Evolutionary conservation across 2,797 vertebrate genomes (phyloP), one percentile per base, ranked within the genome.

Genomic region (Salmo trutta): DNA sequence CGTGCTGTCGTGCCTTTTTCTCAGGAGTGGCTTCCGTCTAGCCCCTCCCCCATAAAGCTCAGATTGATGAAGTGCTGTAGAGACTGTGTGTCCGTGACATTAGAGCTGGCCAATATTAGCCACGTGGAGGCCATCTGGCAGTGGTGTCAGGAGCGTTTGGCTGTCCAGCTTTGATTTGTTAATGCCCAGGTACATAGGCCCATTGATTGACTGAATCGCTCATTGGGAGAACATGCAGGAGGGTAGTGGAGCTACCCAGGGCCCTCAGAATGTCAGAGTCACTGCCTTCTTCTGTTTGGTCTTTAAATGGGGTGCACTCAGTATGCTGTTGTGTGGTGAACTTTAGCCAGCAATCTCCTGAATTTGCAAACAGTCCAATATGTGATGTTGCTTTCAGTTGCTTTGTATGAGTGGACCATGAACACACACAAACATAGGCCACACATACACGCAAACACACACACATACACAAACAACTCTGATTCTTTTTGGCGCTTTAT

Each of bases 141-240:
- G 64, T 77, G 2, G 75, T 77, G 75, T 81, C 71, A 75, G 77
- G 54, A 31, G 52, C 79, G 81, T 66, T 7, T 70, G 67, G 82
- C 85, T 78, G 74, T 27, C 64, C 59, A 78, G 24, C 87, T 88
- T 85, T 89, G 82, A 89, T 89, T 80, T 82, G 85, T 86, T 90
- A 89, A 88, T 77, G 86, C 84, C 62, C 81, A 77, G 47, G 84
- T 86, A 87, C 80, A 85, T 85, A 86, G 83, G 81, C 83, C 83
- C 70, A 89, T 89, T 81, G 85, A 90, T 91, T 79, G 56, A 72
- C 84, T 76, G 84, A 78, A 88, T 74, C 81, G 87, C 83, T 87
- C 83, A 86, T 82, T 88, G 86, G 87, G 84, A 51, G 86, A 87
- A 85, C 82, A 87, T 75, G 77, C 77, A 78, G 81, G 83, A 87